Percentiles rank a stretch among this genome's conserved stretches.
These are phyloP conservation scores for Lindbergichthys nudifrons DNA, from an alignment of 2,797 vertebrate species.

Conservation along the genomic window DNA sequence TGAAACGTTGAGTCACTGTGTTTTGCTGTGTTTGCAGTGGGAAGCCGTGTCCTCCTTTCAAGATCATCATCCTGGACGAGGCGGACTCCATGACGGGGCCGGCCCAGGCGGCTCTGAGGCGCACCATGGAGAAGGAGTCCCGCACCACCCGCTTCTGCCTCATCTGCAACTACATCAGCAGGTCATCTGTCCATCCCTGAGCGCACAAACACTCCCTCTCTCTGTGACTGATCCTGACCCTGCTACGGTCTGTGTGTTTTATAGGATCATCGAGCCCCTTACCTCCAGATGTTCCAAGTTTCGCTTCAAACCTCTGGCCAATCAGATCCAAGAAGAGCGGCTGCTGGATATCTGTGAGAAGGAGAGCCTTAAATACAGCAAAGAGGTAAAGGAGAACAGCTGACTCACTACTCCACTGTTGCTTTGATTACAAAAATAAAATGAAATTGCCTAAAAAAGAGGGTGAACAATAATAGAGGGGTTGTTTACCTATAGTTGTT, in stretches of 20 bases:
- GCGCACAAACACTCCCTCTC: not conserved
- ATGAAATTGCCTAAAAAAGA: not conserved
- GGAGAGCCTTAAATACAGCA: slow-evolving; percentile 91
- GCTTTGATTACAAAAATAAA: not conserved
- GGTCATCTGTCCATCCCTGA: slow-evolving; percentile 75
- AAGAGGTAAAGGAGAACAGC: slow-evolving; percentile 72
- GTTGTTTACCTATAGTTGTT: not conserved
- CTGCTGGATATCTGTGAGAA: slow-evolving; percentile 91
- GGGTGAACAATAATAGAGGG: not conserved
- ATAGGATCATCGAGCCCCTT: slow-evolving; percentile 96
- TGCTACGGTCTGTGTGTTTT: slow-evolving; percentile 4
- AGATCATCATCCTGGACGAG: slow-evolving; percentile 98
- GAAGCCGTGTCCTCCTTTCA: slow-evolving; percentile 96
- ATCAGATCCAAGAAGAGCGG: slow-evolving; percentile 90
- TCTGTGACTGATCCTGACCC: not conserved
- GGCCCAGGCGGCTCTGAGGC: slow-evolving; percentile 95
- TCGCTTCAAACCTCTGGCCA: slow-evolving; percentile 95
- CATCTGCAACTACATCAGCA: slow-evolving; percentile 98
- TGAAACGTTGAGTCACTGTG: not conserved
- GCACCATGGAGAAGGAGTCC: slow-evolving; percentile 98
- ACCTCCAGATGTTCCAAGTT: slow-evolving; percentile 99
- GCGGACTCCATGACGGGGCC: slow-evolving; percentile 97
- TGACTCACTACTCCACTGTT: not conserved
- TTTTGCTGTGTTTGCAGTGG: slow-evolving; percentile 82
- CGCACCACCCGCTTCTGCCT: slow-evolving; percentile 98